A percentile compares a stretch with the other conserved stretches of the same genome.
Evolutionary conservation across 2,113 vertebrate species (phyloP).

Genomic region (Camelus bactrianus): DNA sequence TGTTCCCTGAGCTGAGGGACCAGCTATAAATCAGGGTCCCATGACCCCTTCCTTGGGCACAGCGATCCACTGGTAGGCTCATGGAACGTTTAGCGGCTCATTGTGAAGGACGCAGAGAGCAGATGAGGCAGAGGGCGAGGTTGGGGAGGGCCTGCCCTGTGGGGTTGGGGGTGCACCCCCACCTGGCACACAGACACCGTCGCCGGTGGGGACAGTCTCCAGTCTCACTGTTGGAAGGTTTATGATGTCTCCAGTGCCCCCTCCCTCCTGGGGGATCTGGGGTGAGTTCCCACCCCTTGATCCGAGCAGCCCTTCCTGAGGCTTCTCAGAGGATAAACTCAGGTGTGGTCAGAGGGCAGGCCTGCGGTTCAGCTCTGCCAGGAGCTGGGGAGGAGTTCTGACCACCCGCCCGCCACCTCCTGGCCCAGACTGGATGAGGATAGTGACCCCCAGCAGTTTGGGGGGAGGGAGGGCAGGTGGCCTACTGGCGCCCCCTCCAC

Average conservation of each 20-base stretch:
- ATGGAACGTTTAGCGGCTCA: not conserved
- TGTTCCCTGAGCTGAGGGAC: no score
- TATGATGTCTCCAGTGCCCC: not conserved
- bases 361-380: not conserved
- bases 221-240: not conserved
- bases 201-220: not conserved
- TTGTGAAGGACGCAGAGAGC: not conserved
- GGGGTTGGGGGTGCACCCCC: no score
- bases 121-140: not conserved
- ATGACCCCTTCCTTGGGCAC: fast-evolving
- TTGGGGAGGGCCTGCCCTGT: not conserved
- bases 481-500: not conserved
- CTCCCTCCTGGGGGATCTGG: not conserved
- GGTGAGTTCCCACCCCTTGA: not conserved
- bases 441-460: not conserved
- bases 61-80: fast-evolving
- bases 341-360: fast-evolving
- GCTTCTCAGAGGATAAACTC: not conserved
- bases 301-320: not conserved
- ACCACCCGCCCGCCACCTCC: not conserved
- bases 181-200: not conserved
- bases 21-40: fast-evolving
- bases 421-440: not conserved
- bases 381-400: not conserved
- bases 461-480: not conserved